Conservation (phyloP, 1,140 invertebrate genomes). For the Schlechtendalia chinensis region DNA sequence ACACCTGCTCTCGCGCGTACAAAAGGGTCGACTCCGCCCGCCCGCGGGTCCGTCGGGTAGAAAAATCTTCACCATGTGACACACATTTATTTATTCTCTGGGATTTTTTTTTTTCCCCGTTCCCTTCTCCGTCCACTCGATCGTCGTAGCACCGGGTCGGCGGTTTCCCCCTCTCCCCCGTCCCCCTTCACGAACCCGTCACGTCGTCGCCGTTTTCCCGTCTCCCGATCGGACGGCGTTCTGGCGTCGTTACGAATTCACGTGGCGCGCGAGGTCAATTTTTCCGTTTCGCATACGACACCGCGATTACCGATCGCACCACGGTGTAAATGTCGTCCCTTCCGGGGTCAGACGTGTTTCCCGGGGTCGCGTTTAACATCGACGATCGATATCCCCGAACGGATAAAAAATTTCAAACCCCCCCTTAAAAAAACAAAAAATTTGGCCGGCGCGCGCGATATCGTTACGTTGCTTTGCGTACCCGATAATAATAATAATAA, state of each 20-base stretch:
- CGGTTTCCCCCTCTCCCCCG: no score
- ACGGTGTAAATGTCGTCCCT: constrained; percentile 13
- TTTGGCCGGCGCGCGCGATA: no score
- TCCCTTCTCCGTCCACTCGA: background rate
- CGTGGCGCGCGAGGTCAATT: constrained; percentile 8
- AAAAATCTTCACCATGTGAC: constrained; percentile 18
- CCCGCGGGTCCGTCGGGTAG: background rate
- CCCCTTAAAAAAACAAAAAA: no score
- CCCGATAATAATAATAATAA: no score
- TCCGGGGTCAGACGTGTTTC: background rate
- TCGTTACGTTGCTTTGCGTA: no score
- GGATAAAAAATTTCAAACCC: no score
- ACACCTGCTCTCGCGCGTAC: constrained; percentile 25
- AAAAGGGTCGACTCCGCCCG: constrained; percentile 9
- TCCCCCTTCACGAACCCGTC: no score
- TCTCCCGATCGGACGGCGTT: no score
- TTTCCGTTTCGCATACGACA: constrained; percentile 4
- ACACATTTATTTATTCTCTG: constrained; percentile 3
- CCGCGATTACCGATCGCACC: no score
- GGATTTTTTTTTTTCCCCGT: background rate
- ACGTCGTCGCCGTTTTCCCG: no score
- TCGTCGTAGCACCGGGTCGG: background rate
- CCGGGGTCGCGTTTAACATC: no score
- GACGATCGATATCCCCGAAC: no score
- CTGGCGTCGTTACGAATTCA: background rate